phyloP scores from a whole-genome alignment of 2,888 invertebrate species.

The Homarus gammarus region DNA sequence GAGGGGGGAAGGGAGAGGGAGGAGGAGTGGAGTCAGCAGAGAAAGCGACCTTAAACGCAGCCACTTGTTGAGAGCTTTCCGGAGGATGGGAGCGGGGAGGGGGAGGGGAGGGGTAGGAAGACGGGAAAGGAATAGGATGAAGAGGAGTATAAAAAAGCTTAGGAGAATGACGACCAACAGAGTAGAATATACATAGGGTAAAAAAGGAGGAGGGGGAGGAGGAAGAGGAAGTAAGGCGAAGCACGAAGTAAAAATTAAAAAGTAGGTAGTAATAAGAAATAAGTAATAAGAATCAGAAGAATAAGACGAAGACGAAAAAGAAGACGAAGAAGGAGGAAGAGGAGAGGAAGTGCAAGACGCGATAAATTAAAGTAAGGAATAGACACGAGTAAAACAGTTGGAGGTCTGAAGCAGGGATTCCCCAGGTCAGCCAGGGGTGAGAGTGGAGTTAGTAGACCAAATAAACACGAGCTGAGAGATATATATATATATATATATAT shows the following conservation, averaged over 20 bases:
- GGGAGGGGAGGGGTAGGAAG: background rate
- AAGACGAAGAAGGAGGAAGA: too few species aligned
- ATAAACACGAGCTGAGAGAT: background rate
- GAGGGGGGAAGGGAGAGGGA: background rate
- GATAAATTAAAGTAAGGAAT: background rate
- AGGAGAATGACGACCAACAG: background rate
- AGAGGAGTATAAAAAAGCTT: background rate
- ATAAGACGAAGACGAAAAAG: too few species aligned
- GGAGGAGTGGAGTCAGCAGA: background rate
- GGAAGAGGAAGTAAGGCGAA: background rate
- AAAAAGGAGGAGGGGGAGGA: background rate
- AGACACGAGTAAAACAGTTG: background rate
- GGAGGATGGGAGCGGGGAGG: background rate
- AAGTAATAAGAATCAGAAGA: background rate
- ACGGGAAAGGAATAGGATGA: conserved; percentile 1
- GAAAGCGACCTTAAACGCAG: background rate
- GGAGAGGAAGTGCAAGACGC: too few species aligned
- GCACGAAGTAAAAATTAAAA: too few species aligned
- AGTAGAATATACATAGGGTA: background rate
- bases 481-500: too few species aligned
- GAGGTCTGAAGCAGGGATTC: background rate
- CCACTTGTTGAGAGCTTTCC: conserved; percentile 12
- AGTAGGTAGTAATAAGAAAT: background rate
- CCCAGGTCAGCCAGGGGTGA: background rate
- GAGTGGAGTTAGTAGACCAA: background rate